Base-by-base conservation (phyloP, 2,888 invertebrate species). In the Polyommatus icarus region DNA sequence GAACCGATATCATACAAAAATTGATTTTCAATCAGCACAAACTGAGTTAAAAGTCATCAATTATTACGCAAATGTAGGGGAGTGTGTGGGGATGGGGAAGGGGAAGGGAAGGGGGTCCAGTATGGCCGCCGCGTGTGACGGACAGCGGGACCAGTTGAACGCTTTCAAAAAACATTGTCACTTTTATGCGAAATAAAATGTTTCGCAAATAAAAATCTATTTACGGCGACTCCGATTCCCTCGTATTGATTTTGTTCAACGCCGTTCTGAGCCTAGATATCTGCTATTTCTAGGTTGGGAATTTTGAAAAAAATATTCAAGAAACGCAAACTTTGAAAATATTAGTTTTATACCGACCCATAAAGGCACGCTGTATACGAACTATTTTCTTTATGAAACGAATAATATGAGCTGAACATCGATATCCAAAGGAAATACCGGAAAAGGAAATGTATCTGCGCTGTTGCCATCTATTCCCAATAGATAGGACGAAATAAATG, bases 321-420 rank as follows among this genome's bases (percentile, higher is more conserved):
- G 54, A 12, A 18, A 18, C 54, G 15, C 20, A 20, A 12, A 20
- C 61, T 20, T 20, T 61, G 61, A 61, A 61, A 24, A 20, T 12
- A 61, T 67, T 67, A 15, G 29, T 67, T 67, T 67, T 67, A 32
- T 67, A 67, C 24, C 24, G 54, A 67, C 75, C 76, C 76, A 79
- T 79, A 80, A 78, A 80, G 79, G 76, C 77, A 67, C 67, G 8
- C 5, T 32, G 29, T 18, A 32, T 61, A 61, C 61, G 24, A 61
- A 61, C 61, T 61, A 24, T 61, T 67, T 67, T 67, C 67, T 32
- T 67, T 32, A 29, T 29, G 20, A 67, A 29, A 67, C 29, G 67
- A 67, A 67, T 67, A 67, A 29, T 67, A 32, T 67, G 67, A 67
- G 67, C 67, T 32, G 29, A 67, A 67, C 67, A 32, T 67, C 67